Evolutionary conservation across 2,113 vertebrate genomes (phyloP).

Genomic region (Barnardius zonarius): DNA sequence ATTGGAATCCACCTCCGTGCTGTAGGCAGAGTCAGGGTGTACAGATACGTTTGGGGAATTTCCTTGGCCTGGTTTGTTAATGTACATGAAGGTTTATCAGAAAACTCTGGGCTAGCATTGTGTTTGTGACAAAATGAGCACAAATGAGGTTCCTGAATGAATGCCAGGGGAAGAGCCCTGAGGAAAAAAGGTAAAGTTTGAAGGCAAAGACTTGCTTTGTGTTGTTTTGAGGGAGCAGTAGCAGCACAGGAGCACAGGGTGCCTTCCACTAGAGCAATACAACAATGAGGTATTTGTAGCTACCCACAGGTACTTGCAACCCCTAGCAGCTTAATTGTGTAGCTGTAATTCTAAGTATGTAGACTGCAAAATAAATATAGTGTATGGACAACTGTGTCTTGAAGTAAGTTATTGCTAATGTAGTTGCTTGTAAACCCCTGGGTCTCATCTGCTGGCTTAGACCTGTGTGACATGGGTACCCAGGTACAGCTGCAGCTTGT

Average conservation of each 20-base stretch:
- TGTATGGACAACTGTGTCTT: background rate
- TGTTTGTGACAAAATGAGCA: background rate
- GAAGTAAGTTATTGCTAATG: background rate
- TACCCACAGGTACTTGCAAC: background rate
- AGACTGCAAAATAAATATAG: background rate
- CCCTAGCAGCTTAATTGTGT: background rate
- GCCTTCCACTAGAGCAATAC: background rate
- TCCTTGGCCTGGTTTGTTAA: background rate
- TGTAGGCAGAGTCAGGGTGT: background rate
- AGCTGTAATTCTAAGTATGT: background rate
- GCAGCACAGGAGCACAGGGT: background rate
- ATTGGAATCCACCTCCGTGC: background rate
- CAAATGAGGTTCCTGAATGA: background rate
- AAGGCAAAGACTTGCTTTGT: background rate
- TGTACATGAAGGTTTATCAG: rapidly evolving
- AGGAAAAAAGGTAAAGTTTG: background rate
- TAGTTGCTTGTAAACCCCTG: background rate
- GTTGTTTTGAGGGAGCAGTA: background rate
- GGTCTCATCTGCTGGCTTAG: background rate
- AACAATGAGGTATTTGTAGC: background rate
- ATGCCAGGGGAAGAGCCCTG: background rate
- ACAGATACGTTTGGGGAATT: background rate
- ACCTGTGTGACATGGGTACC: rapidly evolving
- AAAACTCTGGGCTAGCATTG: background rate
- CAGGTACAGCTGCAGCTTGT: background rate